Evolutionary conservation across 1,140 invertebrate genomes (phyloP).

Genomic region (Neuroterus valhalla): DNA sequence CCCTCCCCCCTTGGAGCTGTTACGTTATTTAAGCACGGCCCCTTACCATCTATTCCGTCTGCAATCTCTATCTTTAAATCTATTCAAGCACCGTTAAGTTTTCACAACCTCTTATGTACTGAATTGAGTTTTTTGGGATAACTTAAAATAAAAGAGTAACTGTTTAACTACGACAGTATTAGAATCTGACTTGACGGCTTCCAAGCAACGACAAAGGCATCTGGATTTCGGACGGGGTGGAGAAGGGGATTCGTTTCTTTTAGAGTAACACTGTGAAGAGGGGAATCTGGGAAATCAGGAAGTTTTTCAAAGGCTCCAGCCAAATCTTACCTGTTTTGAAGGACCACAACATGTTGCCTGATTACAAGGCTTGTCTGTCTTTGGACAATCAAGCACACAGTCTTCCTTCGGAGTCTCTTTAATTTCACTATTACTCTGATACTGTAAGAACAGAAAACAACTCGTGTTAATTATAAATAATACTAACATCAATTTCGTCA

Average conservation of each 20-base stretch:
- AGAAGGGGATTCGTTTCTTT: constrained; percentile 50
- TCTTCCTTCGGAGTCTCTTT: constrained; percentile 77
- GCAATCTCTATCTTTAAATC: too few species aligned
- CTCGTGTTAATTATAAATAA: not conserved
- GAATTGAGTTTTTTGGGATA: too few species aligned
- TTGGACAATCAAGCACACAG: constrained; percentile 90
- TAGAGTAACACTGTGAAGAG: constrained; percentile 52
- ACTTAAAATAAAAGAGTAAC: constrained; percentile 29
- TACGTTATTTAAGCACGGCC: too few species aligned
- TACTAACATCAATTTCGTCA: not conserved
- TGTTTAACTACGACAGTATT: constrained; percentile 60
- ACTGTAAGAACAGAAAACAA: constrained; percentile 64
- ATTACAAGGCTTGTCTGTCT: constrained; percentile 87
- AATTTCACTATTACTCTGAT: constrained; percentile 74
- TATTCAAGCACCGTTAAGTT: too few species aligned
- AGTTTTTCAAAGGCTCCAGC: not conserved
- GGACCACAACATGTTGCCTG: constrained; percentile 89
- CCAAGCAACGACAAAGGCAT: constrained; percentile 60
- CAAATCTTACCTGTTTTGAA: constrained; percentile 78
- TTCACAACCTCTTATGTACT: too few species aligned
- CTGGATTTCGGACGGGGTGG: constrained; percentile 45
- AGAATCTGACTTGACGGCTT: constrained; percentile 62
- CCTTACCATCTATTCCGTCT: too few species aligned
- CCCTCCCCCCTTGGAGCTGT: too few species aligned
- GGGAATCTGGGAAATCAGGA: not conserved